A percentile compares a stretch with the other conserved stretches of the same genome.
These are phyloP conservation scores for Empidonax traillii DNA, from an alignment of 2,113 vertebrate species.

Conservation along the genomic window DNA sequence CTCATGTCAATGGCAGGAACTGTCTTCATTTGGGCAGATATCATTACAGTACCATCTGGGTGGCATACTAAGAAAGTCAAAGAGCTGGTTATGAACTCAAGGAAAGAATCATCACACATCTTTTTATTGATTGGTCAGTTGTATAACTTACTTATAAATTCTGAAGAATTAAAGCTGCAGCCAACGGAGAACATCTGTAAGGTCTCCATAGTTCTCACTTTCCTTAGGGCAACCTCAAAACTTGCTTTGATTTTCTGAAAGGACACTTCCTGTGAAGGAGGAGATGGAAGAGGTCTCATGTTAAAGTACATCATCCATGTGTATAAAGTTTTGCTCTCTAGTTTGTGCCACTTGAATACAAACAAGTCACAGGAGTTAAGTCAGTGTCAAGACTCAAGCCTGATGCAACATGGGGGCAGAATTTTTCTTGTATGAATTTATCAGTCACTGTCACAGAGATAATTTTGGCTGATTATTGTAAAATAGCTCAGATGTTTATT, in stretches of 20 bases:
- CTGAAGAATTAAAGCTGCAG: conserved; percentile 35
- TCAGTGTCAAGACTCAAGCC: background rate
- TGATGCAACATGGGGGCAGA: background rate
- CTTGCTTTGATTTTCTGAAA: conserved; percentile 60
- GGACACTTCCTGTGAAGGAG: conserved; percentile 49
- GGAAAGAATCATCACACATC: background rate
- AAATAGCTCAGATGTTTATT: background rate
- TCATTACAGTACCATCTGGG: conserved; percentile 42
- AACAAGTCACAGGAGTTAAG: background rate
- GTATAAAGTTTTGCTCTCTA: background rate
- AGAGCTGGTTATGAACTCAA: background rate
- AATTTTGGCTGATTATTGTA: background rate
- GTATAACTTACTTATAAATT: conserved; percentile 49
- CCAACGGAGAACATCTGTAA: conserved; percentile 41
- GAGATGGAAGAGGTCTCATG: background rate
- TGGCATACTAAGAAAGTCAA: conserved; percentile 45
- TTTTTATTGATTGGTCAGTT: background rate
- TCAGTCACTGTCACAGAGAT: background rate
- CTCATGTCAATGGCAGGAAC: conserved; percentile 59
- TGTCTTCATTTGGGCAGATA: conserved; percentile 55
- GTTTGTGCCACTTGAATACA: background rate
- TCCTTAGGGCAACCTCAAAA: conserved; percentile 54
- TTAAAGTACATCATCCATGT: background rate
- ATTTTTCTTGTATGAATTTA: background rate
- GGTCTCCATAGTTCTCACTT: conserved; percentile 46